A percentile compares a stretch with the other conserved stretches of the same genome.
Evolutionary conservation across 53 echinoderm and acorn worm species (phyloP).

Genomic region (Temnopleurus reevesii): DNA sequence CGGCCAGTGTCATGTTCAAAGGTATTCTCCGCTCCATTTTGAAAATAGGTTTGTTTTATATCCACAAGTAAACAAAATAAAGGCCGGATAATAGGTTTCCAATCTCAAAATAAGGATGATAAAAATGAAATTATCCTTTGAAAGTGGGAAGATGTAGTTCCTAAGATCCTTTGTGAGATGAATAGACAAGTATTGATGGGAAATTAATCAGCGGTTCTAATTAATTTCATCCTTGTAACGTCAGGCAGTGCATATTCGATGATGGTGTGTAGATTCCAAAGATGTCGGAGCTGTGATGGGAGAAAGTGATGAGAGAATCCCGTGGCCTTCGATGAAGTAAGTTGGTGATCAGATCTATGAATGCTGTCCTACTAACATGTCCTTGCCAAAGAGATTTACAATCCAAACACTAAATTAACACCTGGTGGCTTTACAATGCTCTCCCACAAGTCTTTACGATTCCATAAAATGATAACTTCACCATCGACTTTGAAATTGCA

Average conservation of each 20-base stretch:
- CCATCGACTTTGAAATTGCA: not conserved
- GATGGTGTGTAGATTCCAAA: not conserved
- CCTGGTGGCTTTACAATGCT: not conserved
- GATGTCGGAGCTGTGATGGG: not conserved
- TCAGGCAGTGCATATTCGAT: not conserved
- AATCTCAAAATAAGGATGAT: not conserved
- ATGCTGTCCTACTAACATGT: not conserved
- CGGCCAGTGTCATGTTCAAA: not conserved
- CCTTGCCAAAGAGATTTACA: constrained; percentile 16
- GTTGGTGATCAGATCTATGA: not conserved
- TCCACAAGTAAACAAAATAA: constrained; percentile 41
- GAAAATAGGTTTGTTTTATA: not conserved
- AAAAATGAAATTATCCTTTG: not conserved
- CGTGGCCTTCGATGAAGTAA: not conserved
- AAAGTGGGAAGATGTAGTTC: not conserved
- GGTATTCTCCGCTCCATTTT: constrained; percentile 17
- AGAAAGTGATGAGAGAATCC: not conserved
- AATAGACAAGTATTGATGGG: not conserved
- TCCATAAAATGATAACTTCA: not conserved
- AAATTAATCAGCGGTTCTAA: constrained; percentile 18
- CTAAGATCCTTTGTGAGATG: not conserved
- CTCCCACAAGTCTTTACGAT: constrained; percentile 16
- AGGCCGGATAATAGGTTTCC: not conserved
- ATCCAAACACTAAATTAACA: constrained; percentile 40
- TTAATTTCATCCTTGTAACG: constrained; percentile 36